Evolutionary conservation across 2,113 vertebrate genomes (phyloP), one percentile per base, ranked within the genome.

Genomic region (Syrmaticus mikado): DNA sequence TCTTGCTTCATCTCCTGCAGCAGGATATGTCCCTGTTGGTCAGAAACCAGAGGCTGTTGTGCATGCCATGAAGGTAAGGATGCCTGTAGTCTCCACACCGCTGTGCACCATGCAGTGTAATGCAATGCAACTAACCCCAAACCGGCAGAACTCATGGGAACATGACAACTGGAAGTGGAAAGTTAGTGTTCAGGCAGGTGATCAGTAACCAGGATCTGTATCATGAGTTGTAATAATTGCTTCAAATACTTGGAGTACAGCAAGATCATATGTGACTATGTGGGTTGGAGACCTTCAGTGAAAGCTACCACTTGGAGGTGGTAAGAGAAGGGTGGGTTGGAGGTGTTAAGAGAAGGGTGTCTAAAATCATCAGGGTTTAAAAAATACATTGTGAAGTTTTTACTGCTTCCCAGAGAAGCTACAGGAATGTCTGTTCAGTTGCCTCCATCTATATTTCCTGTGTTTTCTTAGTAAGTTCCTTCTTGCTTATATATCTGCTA

Each of bases 21-120:
- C 98, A 0, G 98, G 98, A 30, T 99, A 99, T 75, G 95, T 98
- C 93, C 98, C 98, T 16, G 97, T 97, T 18, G 98, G 98, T 67
- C 99, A 99, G 98, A 99, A 99, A 96, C 99, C 99, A 0, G 99
- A 99, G 94, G 99, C 99, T 0, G 99, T 99, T 40, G 99, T 99
- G 7, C 99, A 99, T 1, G 99, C 99, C 27, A 99, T 99, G 99
- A 99, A 99, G 99, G 99, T 99, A 96, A 92, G 92, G 74, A 11
- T 68, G 67, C 38, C 1, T 10, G 6, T 66, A 28, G 40, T 16
- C 32, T 21, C 50, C 36, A 22, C 8, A 6, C 6, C 3, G 10
- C 62, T 4, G 4, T 11, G n/a, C 34, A 13, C 55, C 32, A 28
- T 40, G 32, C 5, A 5, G 25, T 18, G 27, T 53, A 53, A 53